Evolutionary conservation across 2,797 vertebrate genomes (phyloP).

Genomic region (Peromyscus melanophrys): DNA sequence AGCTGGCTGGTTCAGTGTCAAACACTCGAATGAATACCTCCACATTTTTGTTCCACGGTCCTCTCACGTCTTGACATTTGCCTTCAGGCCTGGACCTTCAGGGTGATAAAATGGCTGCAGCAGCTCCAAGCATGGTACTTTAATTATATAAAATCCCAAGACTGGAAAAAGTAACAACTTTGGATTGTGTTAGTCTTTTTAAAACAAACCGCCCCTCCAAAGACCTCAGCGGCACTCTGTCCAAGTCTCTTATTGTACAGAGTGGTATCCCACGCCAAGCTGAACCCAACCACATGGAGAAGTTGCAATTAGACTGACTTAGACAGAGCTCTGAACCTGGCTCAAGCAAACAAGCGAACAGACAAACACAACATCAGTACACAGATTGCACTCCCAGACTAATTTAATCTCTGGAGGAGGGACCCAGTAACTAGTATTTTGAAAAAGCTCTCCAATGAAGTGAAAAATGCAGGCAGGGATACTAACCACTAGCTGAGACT

Average conservation of each 20-base stretch:
- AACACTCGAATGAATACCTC: neutral
- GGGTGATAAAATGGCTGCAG: neutral
- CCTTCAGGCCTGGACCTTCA: neutral
- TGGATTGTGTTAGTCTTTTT: neutral
- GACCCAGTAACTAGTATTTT: conserved; percentile 23
- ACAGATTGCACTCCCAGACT: neutral
- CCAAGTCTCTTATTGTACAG: neutral
- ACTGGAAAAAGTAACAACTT: conserved; percentile 26
- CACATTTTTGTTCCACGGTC: neutral
- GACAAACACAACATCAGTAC: neutral
- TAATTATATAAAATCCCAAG: conserved; percentile 57
- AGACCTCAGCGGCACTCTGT: neutral
- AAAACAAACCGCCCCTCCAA: neutral
- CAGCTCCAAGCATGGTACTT: neutral
- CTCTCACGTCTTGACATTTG: conserved; percentile 36
- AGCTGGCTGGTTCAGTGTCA: neutral
- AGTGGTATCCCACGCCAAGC: conserved; percentile 27
- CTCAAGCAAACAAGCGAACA: conserved; percentile 14
- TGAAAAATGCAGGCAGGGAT: neutral
- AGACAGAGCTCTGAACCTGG: conserved; percentile 22
- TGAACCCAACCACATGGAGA: conserved; percentile 23
- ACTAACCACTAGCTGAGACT: neutral
- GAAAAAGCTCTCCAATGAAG: conserved; percentile 3
- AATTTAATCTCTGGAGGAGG: conserved; percentile 52
- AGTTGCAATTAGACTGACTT: conserved; percentile 45